These are phyloP conservation scores for Meleagris gallopavo DNA, from an alignment of 2,113 vertebrate species.

Conservation along the genomic window DNA sequence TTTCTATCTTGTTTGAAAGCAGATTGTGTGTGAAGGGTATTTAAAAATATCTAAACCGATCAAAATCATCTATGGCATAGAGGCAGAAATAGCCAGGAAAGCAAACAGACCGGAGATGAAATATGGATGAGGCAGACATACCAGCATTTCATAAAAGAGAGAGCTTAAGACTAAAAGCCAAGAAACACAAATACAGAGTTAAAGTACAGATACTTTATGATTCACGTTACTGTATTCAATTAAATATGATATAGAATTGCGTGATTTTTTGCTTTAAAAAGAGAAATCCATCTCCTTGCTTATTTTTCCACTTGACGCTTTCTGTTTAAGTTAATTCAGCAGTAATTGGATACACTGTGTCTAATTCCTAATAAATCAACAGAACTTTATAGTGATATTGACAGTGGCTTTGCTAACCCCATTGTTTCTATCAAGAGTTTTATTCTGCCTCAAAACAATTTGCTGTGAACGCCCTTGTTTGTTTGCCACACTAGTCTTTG, in stretches of 20 bases:
- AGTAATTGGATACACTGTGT: slow-evolving; percentile 77
- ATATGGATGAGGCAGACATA: slow-evolving; percentile 52
- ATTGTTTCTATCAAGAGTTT: slow-evolving; percentile 82
- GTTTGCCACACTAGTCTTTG: slow-evolving; percentile 83
- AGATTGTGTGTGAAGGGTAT: slow-evolving; percentile 54
- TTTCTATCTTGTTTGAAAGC: slow-evolving; percentile 43
- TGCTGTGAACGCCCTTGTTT: slow-evolving; percentile 82
- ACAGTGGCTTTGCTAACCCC: slow-evolving; percentile 77
- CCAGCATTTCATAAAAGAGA: slow-evolving; percentile 31
- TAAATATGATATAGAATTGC: slow-evolving; percentile 38
- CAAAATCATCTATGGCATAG: slow-evolving; percentile 48
- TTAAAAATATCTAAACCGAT: slow-evolving; percentile 61
- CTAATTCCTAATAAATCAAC: slow-evolving; percentile 84
- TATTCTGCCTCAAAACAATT: slow-evolving; percentile 82
- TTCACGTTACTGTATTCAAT: slow-evolving; percentile 48
- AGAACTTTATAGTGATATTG: slow-evolving; percentile 77
- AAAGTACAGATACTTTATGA: slow-evolving; percentile 48
- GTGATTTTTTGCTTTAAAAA: slow-evolving; percentile 25
- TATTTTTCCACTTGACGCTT: slow-evolving; percentile 68
- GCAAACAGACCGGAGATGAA: slow-evolving; percentile 59
- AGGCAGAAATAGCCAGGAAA: slow-evolving; percentile 42
- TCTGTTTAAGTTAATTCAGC: slow-evolving; percentile 72
- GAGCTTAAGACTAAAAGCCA: slow-evolving; percentile 35
- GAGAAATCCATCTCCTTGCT: slow-evolving; percentile 61
- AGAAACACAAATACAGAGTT: slow-evolving; percentile 52